Percentiles rank a stretch among this genome's conserved stretches.
These are phyloP conservation scores for Caracal caracal DNA, from an alignment of 2,113 vertebrate genomes.

Conservation along the genomic window DNA sequence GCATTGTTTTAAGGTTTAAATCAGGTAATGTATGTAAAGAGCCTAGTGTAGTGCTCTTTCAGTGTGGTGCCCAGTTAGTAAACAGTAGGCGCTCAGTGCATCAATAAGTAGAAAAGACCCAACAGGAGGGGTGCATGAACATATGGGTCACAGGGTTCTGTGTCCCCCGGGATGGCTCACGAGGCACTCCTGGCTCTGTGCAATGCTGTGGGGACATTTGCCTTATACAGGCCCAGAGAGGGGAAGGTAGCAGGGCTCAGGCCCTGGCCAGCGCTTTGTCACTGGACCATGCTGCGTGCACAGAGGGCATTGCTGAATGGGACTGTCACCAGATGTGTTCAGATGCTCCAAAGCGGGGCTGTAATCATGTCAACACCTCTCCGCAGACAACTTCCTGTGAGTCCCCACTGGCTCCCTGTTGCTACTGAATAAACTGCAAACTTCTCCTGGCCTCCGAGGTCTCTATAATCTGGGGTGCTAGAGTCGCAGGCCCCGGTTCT, in stretches of 20 bases:
- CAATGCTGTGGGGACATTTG: neutral
- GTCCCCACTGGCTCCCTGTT: accelerated
- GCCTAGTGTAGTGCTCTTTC: neutral
- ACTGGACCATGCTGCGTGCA: neutral
- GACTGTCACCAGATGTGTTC: neutral
- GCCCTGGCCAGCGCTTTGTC: accelerated
- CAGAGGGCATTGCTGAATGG: no score
- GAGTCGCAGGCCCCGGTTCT: no score
- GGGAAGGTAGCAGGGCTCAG: neutral
- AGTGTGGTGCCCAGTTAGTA: neutral
- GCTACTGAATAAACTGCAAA: neutral
- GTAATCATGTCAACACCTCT: neutral
- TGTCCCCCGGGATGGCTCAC: neutral
- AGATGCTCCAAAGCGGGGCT: neutral
- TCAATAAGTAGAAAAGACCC: neutral
- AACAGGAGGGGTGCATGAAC: accelerated
- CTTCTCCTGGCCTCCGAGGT: neutral
- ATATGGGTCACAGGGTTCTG: accelerated
- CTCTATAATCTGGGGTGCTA: neutral
- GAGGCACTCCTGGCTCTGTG: neutral
- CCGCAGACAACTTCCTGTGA: neutral
- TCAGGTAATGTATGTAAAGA: neutral
- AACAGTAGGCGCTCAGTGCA: neutral
- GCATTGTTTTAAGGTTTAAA: neutral
- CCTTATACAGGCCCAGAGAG: neutral